These are phyloP conservation scores for Nysson spinosus DNA, from an alignment of 2,888 invertebrate genomes.

Conservation along the genomic window DNA sequence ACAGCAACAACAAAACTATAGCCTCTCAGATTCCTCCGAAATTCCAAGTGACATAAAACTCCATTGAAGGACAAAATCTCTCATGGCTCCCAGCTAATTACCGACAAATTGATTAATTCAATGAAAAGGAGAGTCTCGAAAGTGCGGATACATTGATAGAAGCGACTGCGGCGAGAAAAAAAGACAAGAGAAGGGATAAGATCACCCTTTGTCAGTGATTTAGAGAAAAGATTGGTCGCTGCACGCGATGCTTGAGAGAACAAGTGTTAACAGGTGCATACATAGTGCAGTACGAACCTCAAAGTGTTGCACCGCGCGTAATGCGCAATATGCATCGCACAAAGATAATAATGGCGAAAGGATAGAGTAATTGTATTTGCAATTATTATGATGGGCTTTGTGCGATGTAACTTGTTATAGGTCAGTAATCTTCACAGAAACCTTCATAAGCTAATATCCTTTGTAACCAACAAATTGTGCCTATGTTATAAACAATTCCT, in stretches of 20 bases:
- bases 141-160: neutral
- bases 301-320: conserved; percentile 41
- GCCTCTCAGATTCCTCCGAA: no score
- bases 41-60: no score
- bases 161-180: neutral
- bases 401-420: conserved; percentile 8
- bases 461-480: no score
- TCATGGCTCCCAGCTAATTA: no score
- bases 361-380: conserved; percentile 22
- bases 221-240: conserved; percentile 28
- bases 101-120: no score
- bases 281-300: conserved; percentile 23
- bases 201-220: neutral
- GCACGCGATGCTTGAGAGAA: conserved; percentile 14
- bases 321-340: conserved; percentile 50
- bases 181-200: conserved; percentile 12
- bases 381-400: conserved; percentile 28
- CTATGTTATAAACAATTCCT: no score
- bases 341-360: conserved; percentile 45
- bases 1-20: no score
- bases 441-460: no score
- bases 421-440: conserved; percentile 9
- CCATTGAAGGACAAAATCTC: no score
- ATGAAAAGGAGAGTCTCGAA: neutral
- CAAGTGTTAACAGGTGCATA: conserved; percentile 15